Conservation (phyloP, 2,113 vertebrate genomes). For the Anolis carolinensis region DNA sequence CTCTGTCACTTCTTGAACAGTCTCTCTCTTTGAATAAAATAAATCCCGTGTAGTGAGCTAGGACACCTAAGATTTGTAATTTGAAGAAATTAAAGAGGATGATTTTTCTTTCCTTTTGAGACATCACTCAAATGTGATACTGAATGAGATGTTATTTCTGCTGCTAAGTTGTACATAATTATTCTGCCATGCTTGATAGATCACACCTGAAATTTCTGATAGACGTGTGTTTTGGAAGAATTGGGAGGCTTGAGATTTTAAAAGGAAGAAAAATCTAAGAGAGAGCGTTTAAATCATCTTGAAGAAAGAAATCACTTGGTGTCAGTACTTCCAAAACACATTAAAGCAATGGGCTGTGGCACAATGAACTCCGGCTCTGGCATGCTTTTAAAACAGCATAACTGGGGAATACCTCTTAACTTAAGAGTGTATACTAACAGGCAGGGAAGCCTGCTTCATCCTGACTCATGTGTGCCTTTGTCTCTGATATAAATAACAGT, state of each 20-base stretch:
- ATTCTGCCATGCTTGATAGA: slow-evolving; percentile 19
- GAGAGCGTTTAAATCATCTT: not conserved
- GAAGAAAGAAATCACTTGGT: slow-evolving; percentile 11
- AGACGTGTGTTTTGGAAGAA: not conserved
- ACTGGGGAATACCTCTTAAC: slow-evolving; percentile 27
- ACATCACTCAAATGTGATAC: not conserved
- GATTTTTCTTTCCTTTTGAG: not conserved
- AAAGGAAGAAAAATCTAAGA: slow-evolving; percentile 1
- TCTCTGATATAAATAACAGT: slow-evolving; percentile 1
- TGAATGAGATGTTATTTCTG: slow-evolving; percentile 34
- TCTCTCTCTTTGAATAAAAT: slow-evolving; percentile 24
- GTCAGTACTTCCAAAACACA: slow-evolving; percentile 29
- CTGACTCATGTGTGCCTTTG: not conserved
- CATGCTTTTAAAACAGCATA: slow-evolving; percentile 7
- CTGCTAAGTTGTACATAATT: not conserved
- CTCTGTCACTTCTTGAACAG: slow-evolving; percentile 47
- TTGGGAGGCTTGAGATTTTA: slow-evolving; percentile 21
- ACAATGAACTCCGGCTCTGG: slow-evolving; percentile 28
- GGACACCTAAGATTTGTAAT: slow-evolving; percentile 28
- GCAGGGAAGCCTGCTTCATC: slow-evolving; percentile 14
- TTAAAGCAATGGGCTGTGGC: slow-evolving; percentile 4
- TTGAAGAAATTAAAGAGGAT: slow-evolving; percentile 9
- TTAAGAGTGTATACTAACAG: not conserved
- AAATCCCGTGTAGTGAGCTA: slow-evolving; percentile 30
- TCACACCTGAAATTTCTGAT: slow-evolving; percentile 31